These are phyloP conservation scores for Eupithecia centaureata DNA, from an alignment of 2,888 invertebrate genomes.

Conservation along the genomic window DNA sequence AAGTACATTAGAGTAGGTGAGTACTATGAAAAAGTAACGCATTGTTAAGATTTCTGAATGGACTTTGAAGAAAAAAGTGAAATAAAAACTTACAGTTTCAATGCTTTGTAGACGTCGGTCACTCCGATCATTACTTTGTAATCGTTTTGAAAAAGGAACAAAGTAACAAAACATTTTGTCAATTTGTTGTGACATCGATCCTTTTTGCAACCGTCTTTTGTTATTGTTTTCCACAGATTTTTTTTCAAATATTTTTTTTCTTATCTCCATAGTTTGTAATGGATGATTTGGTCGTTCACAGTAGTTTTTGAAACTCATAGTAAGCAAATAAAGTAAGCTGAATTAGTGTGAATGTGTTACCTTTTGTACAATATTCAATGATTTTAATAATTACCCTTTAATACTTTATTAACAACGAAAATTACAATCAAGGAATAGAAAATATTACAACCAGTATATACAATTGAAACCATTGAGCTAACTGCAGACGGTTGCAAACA, in stretches of 20 bases:
- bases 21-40: background rate
- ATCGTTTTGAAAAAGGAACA: slow-evolving; percentile 31
- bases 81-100: slow-evolving; percentile 19
- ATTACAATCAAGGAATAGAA: too few species aligned
- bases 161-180: slow-evolving; percentile 19
- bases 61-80: slow-evolving; percentile 30
- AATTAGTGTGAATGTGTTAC: too few species aligned
- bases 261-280: too few species aligned
- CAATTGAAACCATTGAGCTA: too few species aligned
- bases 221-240: slow-evolving; percentile 27
- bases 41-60: background rate
- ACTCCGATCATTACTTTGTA: slow-evolving; percentile 42
- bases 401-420: too few species aligned
- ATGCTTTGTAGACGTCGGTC: slow-evolving; percentile 48
- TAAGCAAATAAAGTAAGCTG: background rate
- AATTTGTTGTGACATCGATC: slow-evolving; percentile 51
- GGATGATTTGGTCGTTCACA: slow-evolving; percentile 28
- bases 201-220: slow-evolving; percentile 38
- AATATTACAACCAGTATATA: too few species aligned
- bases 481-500: too few species aligned
- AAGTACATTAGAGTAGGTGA: background rate
- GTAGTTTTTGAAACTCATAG: background rate
- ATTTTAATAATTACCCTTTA: too few species aligned
- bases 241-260: slow-evolving; percentile 8
- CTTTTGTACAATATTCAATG: too few species aligned